Base-by-base conservation (phyloP, 1,140 invertebrate species). In the Drosophila punjabiensis region DNA sequence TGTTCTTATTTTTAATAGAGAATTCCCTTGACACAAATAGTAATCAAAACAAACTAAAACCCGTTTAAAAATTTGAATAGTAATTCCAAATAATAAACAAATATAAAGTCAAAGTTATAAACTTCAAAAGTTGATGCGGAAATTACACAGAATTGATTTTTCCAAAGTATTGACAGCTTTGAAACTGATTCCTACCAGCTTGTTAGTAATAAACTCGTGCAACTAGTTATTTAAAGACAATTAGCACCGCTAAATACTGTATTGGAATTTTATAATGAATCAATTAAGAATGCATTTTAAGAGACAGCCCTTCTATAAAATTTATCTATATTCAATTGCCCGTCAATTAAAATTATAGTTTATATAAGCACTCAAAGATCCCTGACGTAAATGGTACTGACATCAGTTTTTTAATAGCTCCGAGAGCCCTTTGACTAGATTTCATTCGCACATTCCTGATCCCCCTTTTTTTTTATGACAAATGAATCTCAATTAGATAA, bases 401-500 rank as follows among this genome's bases (percentile, higher is more conserved):
- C 32, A 55, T 18, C 30, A 30, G 1, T 18, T 3, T 20, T 18
- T 28, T 24, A 39, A 33, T 30, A 47, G 11, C 13, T 47, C 32
- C 4, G 33, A 37, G 8, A 13, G 8, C 33, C 33, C 35, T 16
- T 24, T 5, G 18, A 37, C 33, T 56, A 28, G 68, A 66, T 79
- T 63, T 66, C 10, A 13, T 45, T 28, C 33, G 33, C 14, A 56
- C 53, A 56, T 56, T 56, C 18, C 11, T 20, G 53, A 24, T 39
- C 24, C 28, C 35, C 35, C 43, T 14, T 18, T 52, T n/a, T 14
- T 18, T 52, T n/a, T n/a, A 39, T 48, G 32, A 33, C 47, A 58
- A 56, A 78, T 78, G 48, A 53, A 43, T 61, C 75, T 82, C 65
- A 79, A 86, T 85, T 86, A 81, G 70, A 85, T 82, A 68, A 82